Conservation (phyloP, 2,888 invertebrate species). For the Sialis fuliginosa region DNA sequence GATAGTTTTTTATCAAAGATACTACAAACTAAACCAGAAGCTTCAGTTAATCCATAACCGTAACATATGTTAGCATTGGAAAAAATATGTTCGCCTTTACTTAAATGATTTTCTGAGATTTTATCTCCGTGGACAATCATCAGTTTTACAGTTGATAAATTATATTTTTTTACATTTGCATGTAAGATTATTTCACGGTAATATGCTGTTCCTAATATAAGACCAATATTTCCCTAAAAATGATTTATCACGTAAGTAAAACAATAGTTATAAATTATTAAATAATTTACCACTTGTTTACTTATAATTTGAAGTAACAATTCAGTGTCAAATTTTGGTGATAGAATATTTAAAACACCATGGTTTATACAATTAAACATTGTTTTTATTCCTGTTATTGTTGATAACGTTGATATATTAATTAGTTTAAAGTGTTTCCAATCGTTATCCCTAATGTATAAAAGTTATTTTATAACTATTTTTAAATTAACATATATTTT, state of each 20-base stretch:
- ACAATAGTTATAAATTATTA: too few species aligned
- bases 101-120: background rate
- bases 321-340: constrained; percentile 2
- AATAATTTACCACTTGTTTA: too few species aligned
- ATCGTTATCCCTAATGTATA: background rate
- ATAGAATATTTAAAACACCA: background rate
- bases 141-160: background rate
- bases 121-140: background rate
- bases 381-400: constrained; percentile 4
- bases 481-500: background rate
- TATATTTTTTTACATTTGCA: background rate
- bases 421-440: background rate
- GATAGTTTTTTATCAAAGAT: background rate
- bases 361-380: constrained; percentile 1
- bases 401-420: background rate
- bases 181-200: background rate
- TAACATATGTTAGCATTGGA: background rate
- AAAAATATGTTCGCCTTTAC: background rate
- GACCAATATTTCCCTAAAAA: background rate
- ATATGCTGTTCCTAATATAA: background rate
- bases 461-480: too few species aligned
- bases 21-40: constrained; percentile 2
- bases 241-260: background rate
- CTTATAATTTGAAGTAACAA: background rate
- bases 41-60: background rate